Conservation (phyloP, 1,140 invertebrate species). For the Gryon sp. region DNA sequence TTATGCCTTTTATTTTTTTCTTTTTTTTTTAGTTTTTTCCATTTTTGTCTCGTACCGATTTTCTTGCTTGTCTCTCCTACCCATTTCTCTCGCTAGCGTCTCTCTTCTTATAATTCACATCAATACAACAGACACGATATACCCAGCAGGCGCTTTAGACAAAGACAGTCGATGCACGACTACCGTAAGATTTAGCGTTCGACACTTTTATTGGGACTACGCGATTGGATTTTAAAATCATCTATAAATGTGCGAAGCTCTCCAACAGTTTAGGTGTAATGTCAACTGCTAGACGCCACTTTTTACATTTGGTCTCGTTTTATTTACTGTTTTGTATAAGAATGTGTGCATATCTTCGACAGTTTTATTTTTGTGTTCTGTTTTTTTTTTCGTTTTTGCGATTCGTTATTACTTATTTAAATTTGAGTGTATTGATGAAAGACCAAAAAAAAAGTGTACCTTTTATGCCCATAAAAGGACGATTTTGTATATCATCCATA, state of each 20-base stretch:
- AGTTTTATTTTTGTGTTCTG: slow-evolving; percentile 2
- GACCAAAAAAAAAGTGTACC: too few relatives aligned
- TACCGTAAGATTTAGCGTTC: slow-evolving; percentile 55
- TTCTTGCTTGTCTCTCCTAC: not conserved
- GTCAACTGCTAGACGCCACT: not conserved
- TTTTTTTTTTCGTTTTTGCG: too few relatives aligned
- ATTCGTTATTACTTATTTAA: too few relatives aligned
- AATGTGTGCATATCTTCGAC: not conserved
- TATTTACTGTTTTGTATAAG: slow-evolving; percentile 17
- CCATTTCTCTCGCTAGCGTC: slow-evolving; percentile 4
- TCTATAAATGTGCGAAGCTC: slow-evolving; percentile 27
- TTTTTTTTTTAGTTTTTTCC: slow-evolving; percentile 35
- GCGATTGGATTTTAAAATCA: slow-evolving; percentile 58
- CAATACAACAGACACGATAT: slow-evolving; percentile 58
- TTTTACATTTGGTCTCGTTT: slow-evolving; percentile 25
- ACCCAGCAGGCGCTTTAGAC: slow-evolving; percentile 36
- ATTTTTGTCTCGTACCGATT: slow-evolving; percentile 17
- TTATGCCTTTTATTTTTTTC: too few relatives aligned
- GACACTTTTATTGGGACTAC: slow-evolving; percentile 60
- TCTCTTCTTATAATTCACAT: slow-evolving; percentile 65
- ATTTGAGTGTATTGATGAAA: too few relatives aligned
- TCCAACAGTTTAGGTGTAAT: slow-evolving; percentile 4
- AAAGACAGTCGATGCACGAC: slow-evolving; percentile 26
- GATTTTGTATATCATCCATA: too few relatives aligned
- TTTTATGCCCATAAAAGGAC: too few relatives aligned